A percentile compares a stretch with the other conserved stretches of the same genome.
Evolutionary conservation across 2,113 vertebrate genomes (phyloP).

Genomic region (Casuarius casuarius): DNA sequence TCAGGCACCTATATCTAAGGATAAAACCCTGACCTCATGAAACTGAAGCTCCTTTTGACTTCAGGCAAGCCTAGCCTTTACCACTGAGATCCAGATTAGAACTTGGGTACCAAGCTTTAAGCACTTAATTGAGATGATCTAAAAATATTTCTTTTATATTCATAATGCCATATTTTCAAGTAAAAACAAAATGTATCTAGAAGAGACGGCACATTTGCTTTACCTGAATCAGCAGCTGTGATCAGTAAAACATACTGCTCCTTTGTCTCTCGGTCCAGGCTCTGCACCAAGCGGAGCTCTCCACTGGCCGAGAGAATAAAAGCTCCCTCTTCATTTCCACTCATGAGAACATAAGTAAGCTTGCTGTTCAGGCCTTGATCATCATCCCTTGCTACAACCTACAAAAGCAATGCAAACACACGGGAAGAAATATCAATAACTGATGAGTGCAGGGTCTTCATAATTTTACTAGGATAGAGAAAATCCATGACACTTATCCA

Average conservation of each 20-base stretch:
- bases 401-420: neutral
- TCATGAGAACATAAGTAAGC: slow-evolving; percentile 85
- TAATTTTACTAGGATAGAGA: neutral
- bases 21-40: neutral
- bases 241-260: slow-evolving; percentile 85
- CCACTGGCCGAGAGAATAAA: slow-evolving; percentile 89
- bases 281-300: slow-evolving; percentile 86
- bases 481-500: neutral
- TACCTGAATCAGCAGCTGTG: slow-evolving; percentile 92
- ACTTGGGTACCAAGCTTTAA: neutral
- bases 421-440: neutral
- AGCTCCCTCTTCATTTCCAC: slow-evolving; percentile 85
- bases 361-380: slow-evolving; percentile 90
- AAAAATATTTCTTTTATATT: neutral
- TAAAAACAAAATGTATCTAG: rapidly evolving
- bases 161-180: rapidly evolving
- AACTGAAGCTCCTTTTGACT: neutral
- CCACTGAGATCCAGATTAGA: neutral
- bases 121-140: rapidly evolving
- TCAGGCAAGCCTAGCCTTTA: neutral
- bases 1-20: neutral
- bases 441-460: neutral
- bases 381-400: slow-evolving; percentile 95
- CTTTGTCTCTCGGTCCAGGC: slow-evolving; percentile 88
- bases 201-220: neutral